Percentiles rank a stretch among this genome's conserved stretches.
phyloP scores from a whole-genome alignment of 2,888 invertebrate genomes.

The Agrotis clavis region DNA sequence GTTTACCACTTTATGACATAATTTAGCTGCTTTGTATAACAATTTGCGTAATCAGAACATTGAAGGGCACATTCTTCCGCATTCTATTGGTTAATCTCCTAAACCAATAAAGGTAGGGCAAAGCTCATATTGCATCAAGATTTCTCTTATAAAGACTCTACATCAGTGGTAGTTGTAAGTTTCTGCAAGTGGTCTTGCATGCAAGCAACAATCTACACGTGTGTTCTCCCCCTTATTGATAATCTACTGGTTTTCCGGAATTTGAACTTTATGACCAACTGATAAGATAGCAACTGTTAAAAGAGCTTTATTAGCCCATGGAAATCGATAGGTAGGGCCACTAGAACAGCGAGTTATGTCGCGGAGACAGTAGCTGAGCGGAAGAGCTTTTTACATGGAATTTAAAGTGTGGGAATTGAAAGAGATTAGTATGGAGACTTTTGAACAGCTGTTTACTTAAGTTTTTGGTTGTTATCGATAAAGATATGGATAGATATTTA shows the following conservation, averaged over 20 bases:
- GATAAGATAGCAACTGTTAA: constrained; percentile 45
- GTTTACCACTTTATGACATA: no score
- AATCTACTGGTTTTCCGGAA: constrained; percentile 40
- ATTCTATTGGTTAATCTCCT: no score
- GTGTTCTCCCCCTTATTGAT: constrained; percentile 39
- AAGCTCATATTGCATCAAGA: no score
- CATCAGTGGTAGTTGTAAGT: no score
- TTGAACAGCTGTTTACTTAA: constrained; percentile 1
- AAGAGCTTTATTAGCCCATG: constrained; percentile 40
- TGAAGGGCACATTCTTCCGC: no score
- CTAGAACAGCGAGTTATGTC: constrained; percentile 18
- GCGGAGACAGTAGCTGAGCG: constrained; percentile 40
- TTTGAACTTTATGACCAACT: constrained; percentile 50
- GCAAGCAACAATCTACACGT: background rate
- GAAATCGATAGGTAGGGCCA: constrained; percentile 18
- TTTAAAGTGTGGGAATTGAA: constrained; percentile 40
- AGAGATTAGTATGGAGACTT: constrained; percentile 15
- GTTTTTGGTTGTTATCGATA: background rate
- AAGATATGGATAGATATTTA: background rate
- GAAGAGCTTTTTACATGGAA: constrained; percentile 46
- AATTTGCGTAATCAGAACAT: no score
- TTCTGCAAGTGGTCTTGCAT: background rate
- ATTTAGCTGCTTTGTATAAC: no score
- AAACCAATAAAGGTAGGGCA: no score
- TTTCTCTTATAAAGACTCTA: no score